phyloP scores from a whole-genome alignment of 2,113 vertebrate genomes.

The Nestor notabilis region DNA sequence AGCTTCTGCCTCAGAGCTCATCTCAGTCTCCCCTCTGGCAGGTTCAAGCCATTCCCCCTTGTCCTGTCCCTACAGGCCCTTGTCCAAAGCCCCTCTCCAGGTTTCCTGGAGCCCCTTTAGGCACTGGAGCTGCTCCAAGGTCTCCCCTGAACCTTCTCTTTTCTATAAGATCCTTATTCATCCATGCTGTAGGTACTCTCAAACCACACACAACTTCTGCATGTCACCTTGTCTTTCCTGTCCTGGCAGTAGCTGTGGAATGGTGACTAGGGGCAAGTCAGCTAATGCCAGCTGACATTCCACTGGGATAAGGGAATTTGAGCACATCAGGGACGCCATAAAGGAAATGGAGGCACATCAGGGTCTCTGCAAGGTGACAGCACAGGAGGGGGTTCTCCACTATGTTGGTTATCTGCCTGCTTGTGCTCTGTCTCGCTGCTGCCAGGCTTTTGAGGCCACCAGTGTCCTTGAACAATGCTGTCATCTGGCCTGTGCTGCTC shows the following conservation, averaged over 20 bases:
- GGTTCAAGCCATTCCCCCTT: too few relatives aligned
- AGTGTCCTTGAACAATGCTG: not conserved
- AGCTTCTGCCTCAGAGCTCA: too few relatives aligned
- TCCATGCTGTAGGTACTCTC: not conserved
- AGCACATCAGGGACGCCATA: not conserved
- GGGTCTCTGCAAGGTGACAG: rapidly evolving
- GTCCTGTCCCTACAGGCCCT: too few relatives aligned
- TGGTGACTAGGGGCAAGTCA: not conserved
- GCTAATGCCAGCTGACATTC: not conserved
- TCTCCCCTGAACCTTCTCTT: not conserved
- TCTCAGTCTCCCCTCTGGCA: too few relatives aligned
- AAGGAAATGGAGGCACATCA: too few relatives aligned
- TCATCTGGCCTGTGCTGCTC: not conserved
- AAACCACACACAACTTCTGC: not conserved
- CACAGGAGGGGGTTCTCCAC: not conserved
- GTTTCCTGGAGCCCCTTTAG: too few relatives aligned
- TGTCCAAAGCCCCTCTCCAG: too few relatives aligned
- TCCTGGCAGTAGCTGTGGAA: not conserved
- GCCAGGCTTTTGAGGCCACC: not conserved
- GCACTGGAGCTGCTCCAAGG: too few relatives aligned
- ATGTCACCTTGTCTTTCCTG: not conserved
- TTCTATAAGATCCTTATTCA: not conserved
- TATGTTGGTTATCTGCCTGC: not conserved
- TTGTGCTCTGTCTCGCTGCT: not conserved
- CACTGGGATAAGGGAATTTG: not conserved